Base-by-base conservation (phyloP, 2,797 vertebrate genomes). In the Gallinago nigripennis region DNA sequence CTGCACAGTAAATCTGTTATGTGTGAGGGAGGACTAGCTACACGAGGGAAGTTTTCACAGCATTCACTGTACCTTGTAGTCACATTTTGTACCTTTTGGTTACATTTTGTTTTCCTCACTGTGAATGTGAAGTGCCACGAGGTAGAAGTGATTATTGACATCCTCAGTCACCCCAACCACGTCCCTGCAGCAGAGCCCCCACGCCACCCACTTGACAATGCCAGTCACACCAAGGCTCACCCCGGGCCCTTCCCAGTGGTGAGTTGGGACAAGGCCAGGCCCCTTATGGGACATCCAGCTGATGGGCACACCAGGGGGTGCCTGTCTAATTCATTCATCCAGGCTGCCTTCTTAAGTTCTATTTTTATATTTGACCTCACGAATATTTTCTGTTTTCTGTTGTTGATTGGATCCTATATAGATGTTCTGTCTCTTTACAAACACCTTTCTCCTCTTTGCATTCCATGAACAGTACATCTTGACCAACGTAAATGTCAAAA, bases 331-430 rank as follows among this genome's bases (percentile, higher is more conserved):
- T 61, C 25, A 23, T 57, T 41, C 18, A 68, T 27, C 31, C 25
- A 46, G 15, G 25, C 56, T 88, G 68, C 70, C 94, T 66, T 66
- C 91, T 85, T 60, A 82, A 65, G 7, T 76, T 92, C 54, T 72
- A 78, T n/a, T 30, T 82, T 25, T 33, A 30, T 31, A 31, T 82
- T 80, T 54, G 77, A 94, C 66, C 28, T 92, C 12, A n/a, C 53
- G 7, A 54, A 54, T 96, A 77, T 96, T 91, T 92, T 91, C 84
- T 83, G 33, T 65, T 87, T 96, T 82, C 78, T 85, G 10, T 82
- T 93, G 63, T 88, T 81, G 51, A 68, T 68, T 53, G 5, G 20
- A 17, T 91, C 64, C 65, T 94, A 48, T 75, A 95, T 88, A 80
- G 54, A 51, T 65, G 19, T 58, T 96, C 39, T 84, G 30, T 83